Percentiles rank a stretch among this genome's conserved stretches.
These are phyloP conservation scores for Parasteatoda tepidariorum DNA, from an alignment of 1,140 invertebrate species.

Conservation along the genomic window DNA sequence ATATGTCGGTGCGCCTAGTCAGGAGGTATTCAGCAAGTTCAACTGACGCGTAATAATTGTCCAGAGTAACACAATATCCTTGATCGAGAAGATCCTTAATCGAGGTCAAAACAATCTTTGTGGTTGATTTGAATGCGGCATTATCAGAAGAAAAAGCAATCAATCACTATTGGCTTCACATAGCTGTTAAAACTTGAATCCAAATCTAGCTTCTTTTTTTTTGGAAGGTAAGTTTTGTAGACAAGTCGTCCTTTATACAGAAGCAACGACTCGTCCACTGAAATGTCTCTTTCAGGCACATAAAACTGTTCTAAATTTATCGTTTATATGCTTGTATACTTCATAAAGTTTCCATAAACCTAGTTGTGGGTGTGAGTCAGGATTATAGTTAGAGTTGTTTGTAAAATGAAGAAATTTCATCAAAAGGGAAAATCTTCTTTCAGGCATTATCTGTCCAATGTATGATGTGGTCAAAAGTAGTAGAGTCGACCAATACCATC, in stretches of 20 bases:
- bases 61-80: neutral
- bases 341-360: conserved; percentile 2
- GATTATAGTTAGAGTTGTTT: neutral
- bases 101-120: too few relatives aligned
- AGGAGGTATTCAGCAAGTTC: too few relatives aligned
- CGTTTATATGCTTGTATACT: too few relatives aligned
- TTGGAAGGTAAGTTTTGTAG: neutral
- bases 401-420: neutral
- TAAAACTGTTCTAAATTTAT: neutral
- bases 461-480: neutral
- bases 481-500: neutral
- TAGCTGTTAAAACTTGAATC: conserved; percentile 17
- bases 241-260: neutral
- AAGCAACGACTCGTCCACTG: neutral
- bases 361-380: neutral
- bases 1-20: neutral
- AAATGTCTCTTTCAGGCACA: neutral
- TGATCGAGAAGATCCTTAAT: conserved; percentile 4
- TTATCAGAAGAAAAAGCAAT: neutral
- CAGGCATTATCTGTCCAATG: neutral
- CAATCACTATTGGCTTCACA: neutral
- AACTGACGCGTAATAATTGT: conserved; percentile 4
- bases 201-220: neutral
- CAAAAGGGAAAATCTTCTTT: neutral
- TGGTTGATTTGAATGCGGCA: too few relatives aligned